Evolutionary conservation across 2,113 vertebrate genomes (phyloP).

Genomic region (Daphoenositta chrysoptera): DNA sequence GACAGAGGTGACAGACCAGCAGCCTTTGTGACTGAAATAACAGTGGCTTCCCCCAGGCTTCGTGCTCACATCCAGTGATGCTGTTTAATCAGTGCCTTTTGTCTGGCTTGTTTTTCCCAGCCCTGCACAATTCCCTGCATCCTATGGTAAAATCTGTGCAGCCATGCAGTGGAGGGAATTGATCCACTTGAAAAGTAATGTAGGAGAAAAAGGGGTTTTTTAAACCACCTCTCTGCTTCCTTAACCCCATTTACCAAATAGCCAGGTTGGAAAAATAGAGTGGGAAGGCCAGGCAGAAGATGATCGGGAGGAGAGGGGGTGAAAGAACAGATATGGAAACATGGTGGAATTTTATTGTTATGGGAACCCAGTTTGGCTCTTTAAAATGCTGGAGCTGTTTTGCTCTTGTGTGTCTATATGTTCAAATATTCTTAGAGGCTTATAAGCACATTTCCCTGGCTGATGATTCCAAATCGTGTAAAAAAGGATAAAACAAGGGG

Average conservation of each 20-base stretch:
- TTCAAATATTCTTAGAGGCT: background rate
- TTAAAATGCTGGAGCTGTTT: background rate
- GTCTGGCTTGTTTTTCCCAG: background rate
- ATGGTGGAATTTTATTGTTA: background rate
- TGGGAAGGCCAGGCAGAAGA: background rate
- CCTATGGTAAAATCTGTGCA: background rate
- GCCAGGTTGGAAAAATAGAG: background rate
- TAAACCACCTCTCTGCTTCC: background rate
- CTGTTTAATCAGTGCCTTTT: background rate
- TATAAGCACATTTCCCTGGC: background rate
- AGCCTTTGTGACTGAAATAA: background rate
- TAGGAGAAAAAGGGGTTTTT: background rate
- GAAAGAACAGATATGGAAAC: background rate
- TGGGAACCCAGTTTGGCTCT: background rate
- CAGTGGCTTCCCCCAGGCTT: background rate
- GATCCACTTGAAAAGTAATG: background rate
- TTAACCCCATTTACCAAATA: background rate
- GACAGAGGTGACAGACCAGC: background rate
- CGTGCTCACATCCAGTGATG: background rate
- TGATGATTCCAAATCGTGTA: background rate
- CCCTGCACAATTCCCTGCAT: background rate
- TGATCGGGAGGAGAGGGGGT: background rate
- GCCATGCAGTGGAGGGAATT: background rate
- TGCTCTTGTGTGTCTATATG: background rate
- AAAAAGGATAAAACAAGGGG: background rate